phyloP scores from a whole-genome alignment of 2,797 vertebrate species.

The Morus bassanus region DNA sequence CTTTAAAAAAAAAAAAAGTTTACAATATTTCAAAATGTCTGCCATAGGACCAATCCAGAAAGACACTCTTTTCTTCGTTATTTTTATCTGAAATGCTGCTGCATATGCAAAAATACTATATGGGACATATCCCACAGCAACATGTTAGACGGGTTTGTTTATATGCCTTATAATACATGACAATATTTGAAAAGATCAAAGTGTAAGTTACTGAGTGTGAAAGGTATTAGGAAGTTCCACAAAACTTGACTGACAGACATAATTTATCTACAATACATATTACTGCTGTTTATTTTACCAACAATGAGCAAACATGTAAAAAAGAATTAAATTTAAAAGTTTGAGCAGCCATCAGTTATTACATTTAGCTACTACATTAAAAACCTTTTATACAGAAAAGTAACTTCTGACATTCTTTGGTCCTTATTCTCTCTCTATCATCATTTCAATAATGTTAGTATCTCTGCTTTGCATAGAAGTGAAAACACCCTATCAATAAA shows the following conservation, averaged over 20 bases:
- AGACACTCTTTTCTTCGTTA: neutral
- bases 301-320: neutral
- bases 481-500: constrained; percentile 70
- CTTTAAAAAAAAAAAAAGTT: neutral
- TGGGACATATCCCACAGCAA: neutral
- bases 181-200: neutral
- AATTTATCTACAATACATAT: neutral
- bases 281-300: neutral
- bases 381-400: neutral
- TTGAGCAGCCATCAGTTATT: neutral
- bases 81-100: neutral
- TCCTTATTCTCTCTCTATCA: neutral
- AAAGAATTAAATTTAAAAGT: neutral
- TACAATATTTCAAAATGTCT: neutral
- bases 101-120: neutral
- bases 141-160: neutral
- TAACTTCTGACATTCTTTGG: neutral
- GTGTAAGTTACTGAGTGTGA: neutral
- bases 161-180: neutral
- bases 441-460: neutral
- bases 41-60: neutral
- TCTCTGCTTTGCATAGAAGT: constrained; percentile 29
- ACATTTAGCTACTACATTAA: neutral
- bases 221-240: neutral
- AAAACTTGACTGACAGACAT: neutral